These are phyloP conservation scores for Centropus unirufus DNA, from an alignment of 2,113 vertebrate genomes.

Conservation along the genomic window DNA sequence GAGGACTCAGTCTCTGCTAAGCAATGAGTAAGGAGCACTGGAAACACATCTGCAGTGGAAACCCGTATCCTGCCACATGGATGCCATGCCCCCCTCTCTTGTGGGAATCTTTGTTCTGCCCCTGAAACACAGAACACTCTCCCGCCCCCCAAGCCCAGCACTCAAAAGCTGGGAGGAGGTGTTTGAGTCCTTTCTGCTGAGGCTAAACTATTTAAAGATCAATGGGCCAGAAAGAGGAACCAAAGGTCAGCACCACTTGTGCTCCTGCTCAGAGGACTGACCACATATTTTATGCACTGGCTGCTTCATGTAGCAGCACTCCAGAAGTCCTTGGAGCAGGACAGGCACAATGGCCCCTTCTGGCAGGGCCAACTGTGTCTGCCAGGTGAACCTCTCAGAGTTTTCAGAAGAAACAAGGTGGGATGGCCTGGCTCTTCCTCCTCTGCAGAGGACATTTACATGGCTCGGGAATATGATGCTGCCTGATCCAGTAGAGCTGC, in stretches of 20 bases:
- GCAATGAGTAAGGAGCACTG: background rate
- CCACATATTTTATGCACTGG: background rate
- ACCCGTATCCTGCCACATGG: rapidly evolving
- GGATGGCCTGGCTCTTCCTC: background rate
- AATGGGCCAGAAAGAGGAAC: conserved; percentile 5
- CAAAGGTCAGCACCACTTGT: background rate
- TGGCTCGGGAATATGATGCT: background rate
- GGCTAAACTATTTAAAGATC: background rate
- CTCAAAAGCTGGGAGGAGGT: background rate
- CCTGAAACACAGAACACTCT: background rate
- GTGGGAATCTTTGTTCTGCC: background rate
- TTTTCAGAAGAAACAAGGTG: too few species aligned
- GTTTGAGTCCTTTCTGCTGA: background rate
- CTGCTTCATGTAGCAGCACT: background rate
- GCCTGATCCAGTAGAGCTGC: background rate
- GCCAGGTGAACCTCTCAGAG: background rate
- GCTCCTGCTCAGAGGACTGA: background rate
- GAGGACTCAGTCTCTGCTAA: rapidly evolving
- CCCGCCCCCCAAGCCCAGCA: background rate
- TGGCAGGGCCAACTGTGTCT: background rate
- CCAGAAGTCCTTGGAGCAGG: background rate
- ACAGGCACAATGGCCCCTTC: background rate
- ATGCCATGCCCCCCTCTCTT: background rate
- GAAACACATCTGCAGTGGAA: rapidly evolving
- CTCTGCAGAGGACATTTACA: background rate